These are phyloP conservation scores for Balaenoptera acutorostrata DNA, from an alignment of 2,113 vertebrate genomes.

Conservation along the genomic window DNA sequence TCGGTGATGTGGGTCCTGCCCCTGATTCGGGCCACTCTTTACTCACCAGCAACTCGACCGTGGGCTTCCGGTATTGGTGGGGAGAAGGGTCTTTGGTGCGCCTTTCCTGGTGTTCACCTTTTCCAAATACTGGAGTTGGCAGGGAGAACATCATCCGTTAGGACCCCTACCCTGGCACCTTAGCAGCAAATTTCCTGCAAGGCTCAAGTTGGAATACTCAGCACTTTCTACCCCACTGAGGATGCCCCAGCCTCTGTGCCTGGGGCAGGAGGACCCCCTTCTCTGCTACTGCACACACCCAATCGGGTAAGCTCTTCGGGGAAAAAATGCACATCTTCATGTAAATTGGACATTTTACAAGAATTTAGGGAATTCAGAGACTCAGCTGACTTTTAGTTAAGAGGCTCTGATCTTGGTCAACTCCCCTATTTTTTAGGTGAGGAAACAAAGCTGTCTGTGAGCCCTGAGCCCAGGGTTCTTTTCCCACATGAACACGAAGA, in stretches of 20 bases:
- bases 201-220: background rate
- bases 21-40: accelerated
- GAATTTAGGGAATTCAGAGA: background rate
- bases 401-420: background rate
- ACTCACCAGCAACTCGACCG: constrained; percentile 60
- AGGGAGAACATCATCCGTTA: background rate
- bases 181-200: background rate
- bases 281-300: background rate
- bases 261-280: background rate
- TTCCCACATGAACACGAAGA: background rate
- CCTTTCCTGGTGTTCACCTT: constrained; percentile 47
- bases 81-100: constrained; percentile 16
- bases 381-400: background rate
- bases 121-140: constrained; percentile 59
- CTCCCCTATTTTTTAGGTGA: background rate
- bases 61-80: constrained; percentile 34
- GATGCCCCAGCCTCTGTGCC: background rate
- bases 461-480: background rate
- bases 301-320: background rate
- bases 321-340: background rate
- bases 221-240: background rate
- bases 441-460: background rate
- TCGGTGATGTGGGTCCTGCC: accelerated
- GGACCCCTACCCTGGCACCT: too few relatives aligned
- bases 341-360: background rate